phyloP scores from a whole-genome alignment of 2,888 invertebrate species.

The Nephrotoma flavescens region DNA sequence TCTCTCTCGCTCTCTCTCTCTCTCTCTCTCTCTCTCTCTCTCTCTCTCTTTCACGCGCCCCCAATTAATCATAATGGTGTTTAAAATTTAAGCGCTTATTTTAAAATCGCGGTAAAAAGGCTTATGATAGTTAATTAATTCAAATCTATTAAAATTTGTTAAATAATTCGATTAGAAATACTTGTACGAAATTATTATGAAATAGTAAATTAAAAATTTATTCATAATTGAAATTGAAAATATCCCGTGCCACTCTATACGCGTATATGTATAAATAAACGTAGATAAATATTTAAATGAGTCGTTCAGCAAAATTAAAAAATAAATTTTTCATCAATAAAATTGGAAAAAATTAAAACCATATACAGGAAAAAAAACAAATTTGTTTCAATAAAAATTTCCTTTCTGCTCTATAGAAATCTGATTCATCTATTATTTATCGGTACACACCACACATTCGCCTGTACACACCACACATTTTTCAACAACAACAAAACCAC shows the following conservation, averaged over 20 bases:
- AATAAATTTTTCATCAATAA: background rate
- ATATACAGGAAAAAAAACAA: background rate
- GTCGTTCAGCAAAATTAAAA: background rate
- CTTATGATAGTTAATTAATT: no score
- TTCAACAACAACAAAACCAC: background rate
- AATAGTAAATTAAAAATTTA: background rate
- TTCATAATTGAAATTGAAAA: background rate
- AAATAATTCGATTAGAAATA: no score
- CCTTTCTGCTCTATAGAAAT: background rate
- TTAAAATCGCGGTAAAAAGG: no score
- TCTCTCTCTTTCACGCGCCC: no score
- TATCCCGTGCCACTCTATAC: background rate
- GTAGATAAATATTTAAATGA: background rate
- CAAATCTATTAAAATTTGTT: no score
- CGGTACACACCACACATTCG: background rate
- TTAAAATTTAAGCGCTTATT: no score
- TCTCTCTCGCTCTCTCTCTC: no score
- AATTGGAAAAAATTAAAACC: background rate
- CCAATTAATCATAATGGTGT: no score
- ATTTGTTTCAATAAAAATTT: background rate
- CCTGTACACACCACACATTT: no score
- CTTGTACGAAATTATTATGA: background rate
- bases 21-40: no score
- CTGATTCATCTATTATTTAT: background rate
- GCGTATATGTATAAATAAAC: background rate